phyloP scores from a whole-genome alignment of 2,113 vertebrate genomes.

The Spermophilus dauricus region DNA sequence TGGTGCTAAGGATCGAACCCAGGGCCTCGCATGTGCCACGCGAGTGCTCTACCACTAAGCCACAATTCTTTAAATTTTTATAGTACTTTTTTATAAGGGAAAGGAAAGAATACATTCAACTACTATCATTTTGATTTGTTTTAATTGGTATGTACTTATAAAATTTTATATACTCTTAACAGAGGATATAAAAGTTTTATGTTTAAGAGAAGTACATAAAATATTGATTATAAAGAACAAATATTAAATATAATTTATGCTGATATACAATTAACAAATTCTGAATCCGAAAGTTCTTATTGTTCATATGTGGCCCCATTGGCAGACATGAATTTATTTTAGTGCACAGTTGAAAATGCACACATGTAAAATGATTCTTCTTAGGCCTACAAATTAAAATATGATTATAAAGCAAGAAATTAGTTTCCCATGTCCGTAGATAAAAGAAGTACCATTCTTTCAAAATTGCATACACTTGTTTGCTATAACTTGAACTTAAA shows the following conservation, averaged over 20 bases:
- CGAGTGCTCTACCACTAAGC: too few species aligned
- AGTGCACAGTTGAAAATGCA: not conserved
- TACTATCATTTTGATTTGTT: not conserved
- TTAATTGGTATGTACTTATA: not conserved
- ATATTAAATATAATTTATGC: not conserved
- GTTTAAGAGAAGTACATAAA: not conserved
- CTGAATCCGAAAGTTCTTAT: not conserved
- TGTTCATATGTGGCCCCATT: not conserved
- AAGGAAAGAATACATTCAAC: not conserved
- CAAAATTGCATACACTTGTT: not conserved
- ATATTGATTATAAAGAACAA: not conserved
- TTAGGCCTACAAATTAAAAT: not conserved
- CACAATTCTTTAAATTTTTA: not conserved
- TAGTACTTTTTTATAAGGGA: not conserved
- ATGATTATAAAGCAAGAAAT: not conserved
- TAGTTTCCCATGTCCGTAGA: not conserved
- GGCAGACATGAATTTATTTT: not conserved
- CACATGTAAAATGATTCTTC: not conserved
- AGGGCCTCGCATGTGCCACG: too few species aligned
- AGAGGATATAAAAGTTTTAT: not conserved
- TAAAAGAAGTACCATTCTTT: not conserved
- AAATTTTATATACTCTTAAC: not conserved
- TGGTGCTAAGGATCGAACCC: too few species aligned
- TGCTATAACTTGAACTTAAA: not conserved
- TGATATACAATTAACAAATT: constrained; percentile 9